phyloP scores from a whole-genome alignment of 2,797 vertebrate genomes.

The Pseudopleuronectes americanus region DNA sequence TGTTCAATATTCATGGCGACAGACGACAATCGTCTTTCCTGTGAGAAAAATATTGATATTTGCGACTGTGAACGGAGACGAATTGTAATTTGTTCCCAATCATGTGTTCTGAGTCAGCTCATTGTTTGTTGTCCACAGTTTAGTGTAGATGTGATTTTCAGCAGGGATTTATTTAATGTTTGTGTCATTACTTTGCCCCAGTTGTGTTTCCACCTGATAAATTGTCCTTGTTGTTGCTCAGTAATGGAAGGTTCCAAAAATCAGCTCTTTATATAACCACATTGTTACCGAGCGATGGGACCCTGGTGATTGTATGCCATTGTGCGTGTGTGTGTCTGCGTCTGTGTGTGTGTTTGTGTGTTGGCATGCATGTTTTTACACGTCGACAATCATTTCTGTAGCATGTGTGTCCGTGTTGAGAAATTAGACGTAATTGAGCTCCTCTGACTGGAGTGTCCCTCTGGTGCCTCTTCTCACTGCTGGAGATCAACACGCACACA shows the following conservation, averaged over 20 bases:
- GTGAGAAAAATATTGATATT: conserved; percentile 32
- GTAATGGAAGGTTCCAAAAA: conserved; percentile 53
- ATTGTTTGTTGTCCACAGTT: conserved; percentile 59
- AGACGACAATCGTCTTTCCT: conserved; percentile 33
- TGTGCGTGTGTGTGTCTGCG: conserved; percentile 7
- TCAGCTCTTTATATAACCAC: conserved; percentile 43
- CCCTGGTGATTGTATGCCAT: conserved; percentile 36
- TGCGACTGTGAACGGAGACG: conserved; percentile 40
- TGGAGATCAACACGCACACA: conserved; percentile 41
- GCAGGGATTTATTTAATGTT: conserved; percentile 68
- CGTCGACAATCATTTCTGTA: conserved; percentile 22
- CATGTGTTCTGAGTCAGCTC: conserved; percentile 46
- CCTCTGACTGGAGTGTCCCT: conserved; percentile 53
- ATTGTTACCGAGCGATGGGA: conserved; percentile 50
- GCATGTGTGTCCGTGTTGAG: conserved; percentile 35
- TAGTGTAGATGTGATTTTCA: conserved; percentile 50
- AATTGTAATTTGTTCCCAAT: conserved; percentile 59
- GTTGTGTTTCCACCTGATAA: conserved; percentile 61
- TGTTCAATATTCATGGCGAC: conserved; percentile 38
- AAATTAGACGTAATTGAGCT: conserved; percentile 60
- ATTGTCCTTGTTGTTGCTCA: conserved; percentile 63
- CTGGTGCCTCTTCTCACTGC: conserved; percentile 44
- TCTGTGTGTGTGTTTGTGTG: conserved; percentile 19
- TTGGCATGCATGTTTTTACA: conserved; percentile 36
- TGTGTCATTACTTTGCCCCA: conserved; percentile 63